Base-by-base conservation (phyloP, 2,113 vertebrate genomes). In the Apus apus region DNA sequence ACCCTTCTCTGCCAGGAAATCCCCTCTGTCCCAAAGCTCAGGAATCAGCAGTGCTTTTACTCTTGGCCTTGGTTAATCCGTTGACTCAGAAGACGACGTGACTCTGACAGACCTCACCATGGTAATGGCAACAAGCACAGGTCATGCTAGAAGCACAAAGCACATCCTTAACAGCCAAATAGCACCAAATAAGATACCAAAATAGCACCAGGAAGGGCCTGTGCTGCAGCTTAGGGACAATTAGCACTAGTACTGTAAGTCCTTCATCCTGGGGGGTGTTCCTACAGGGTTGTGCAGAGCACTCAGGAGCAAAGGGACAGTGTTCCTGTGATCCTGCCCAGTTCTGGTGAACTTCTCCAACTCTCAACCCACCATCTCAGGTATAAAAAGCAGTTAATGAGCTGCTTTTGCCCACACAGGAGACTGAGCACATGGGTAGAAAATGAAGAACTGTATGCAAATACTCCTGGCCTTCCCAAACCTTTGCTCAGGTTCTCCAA, bases 241-340 rank as follows among this genome's bases (percentile, higher is more conserved):
- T 6, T 7, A 60, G 30, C 45, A n/a, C 4, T 0, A 26, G 58
- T 27, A 11, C 18, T 18, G 9, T 0, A 1, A 36, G 36, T 45
- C n/a, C 50, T 27, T 36, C 72, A 19, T 2, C 0, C 2, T 13
- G 21, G 40, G 14, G 57, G 40, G 71, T 13, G 21, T 32, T 64
- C 26, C 57, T 51, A 43, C 34, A 23, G 50, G 57, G 19, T 14
- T 40, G 15, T 0, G 23, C 71, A 61, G 23, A 15, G 46, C 1
- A 0, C 50, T 38, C 8, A 1, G 50, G 40, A 71, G 30, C 34
- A n/a, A 20, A 22, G 11, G 45, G 36, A 58, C 48, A 57, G 22
- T 8, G 25, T 11, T 64, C 34, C 57, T 23, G 17, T 10, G 48
- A 34, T 56, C 43, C 43, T 51, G 26, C 13, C 58, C 30, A 8